Percentiles rank a stretch among this genome's conserved stretches.
phyloP scores from a whole-genome alignment of 2,888 invertebrate genomes.

The Drosophila helvetica region DNA sequence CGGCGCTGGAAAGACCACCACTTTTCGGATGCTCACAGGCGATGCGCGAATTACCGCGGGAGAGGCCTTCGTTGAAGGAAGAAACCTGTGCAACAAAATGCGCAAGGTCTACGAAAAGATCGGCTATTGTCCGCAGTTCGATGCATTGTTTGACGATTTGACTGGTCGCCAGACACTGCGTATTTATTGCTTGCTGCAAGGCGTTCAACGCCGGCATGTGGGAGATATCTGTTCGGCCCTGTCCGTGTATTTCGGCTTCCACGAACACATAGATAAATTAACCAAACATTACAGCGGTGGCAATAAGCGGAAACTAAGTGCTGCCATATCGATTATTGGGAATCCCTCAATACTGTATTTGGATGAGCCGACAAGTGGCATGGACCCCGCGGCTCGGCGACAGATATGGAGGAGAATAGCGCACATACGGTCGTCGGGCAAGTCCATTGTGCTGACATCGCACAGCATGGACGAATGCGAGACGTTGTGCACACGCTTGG shows the following conservation, averaged over 20 bases:
- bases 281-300: slow-evolving; percentile 87
- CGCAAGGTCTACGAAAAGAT: slow-evolving; percentile 86
- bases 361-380: slow-evolving; percentile 87
- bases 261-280: slow-evolving; percentile 86
- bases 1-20: slow-evolving; percentile 93
- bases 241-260: slow-evolving; percentile 85
- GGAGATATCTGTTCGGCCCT: slow-evolving; percentile 45
- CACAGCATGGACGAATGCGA: slow-evolving; percentile 94
- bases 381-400: slow-evolving; percentile 85
- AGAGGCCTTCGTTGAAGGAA: slow-evolving; percentile 87
- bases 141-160: slow-evolving; percentile 87
- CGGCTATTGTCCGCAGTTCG: slow-evolving; percentile 90
- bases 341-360: slow-evolving; percentile 87
- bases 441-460: slow-evolving; percentile 91
- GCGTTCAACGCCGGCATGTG: slow-evolving; percentile 84
- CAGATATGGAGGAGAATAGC: slow-evolving; percentile 90
- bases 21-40: slow-evolving; percentile 94
- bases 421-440: slow-evolving; percentile 87
- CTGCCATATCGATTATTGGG: slow-evolving; percentile 88
- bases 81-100: slow-evolving; percentile 85
- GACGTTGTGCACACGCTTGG: slow-evolving; percentile 90
- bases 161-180: slow-evolving; percentile 88
- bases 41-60: slow-evolving; percentile 89
- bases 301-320: slow-evolving; percentile 88
- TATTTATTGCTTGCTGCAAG: slow-evolving; percentile 87